Percentiles rank a stretch among this genome's conserved stretches.
phyloP scores from a whole-genome alignment of 37 sponge, comb jelly and placozoan genomes.

The Hexactinellida sp. region DNA sequence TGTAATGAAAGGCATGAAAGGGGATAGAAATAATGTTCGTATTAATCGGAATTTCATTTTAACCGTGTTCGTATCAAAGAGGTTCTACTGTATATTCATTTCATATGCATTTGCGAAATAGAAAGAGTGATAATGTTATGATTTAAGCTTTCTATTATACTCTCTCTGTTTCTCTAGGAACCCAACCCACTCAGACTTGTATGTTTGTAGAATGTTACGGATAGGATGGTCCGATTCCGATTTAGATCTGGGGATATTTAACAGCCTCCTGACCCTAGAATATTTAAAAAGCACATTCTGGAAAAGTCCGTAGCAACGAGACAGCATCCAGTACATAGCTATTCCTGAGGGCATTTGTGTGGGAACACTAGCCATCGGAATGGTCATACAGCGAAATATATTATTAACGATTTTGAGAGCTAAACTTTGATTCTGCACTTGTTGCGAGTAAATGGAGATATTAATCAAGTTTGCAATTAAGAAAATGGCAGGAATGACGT shows the following conservation, averaged over 20 bases:
- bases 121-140: background rate
- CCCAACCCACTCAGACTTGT: background rate
- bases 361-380: conserved; percentile 53
- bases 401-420: conserved; percentile 24
- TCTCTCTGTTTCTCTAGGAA: conserved; percentile 23
- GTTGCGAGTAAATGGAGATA: background rate
- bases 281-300: conserved; percentile 52
- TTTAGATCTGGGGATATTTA: conserved; percentile 56
- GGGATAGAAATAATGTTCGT: too few relatives aligned
- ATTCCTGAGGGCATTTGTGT: conserved; percentile 67
- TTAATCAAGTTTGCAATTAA: conserved; percentile 41
- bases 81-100: background rate
- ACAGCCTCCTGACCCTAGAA: conserved; percentile 36
- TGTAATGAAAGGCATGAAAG: too few relatives aligned
- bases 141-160: background rate
- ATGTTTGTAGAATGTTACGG: background rate
- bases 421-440: background rate
- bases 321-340: conserved; percentile 63
- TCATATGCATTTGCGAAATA: background rate
- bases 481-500: conserved; percentile 44
- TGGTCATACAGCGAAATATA: conserved; percentile 33
- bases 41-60: too few relatives aligned
- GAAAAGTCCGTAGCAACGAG: conserved; percentile 41
- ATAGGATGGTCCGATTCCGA: conserved; percentile 54
- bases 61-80: background rate